Evolutionary conservation across 1,140 invertebrate genomes (phyloP).

Genomic region (Musca domestica): DNA sequence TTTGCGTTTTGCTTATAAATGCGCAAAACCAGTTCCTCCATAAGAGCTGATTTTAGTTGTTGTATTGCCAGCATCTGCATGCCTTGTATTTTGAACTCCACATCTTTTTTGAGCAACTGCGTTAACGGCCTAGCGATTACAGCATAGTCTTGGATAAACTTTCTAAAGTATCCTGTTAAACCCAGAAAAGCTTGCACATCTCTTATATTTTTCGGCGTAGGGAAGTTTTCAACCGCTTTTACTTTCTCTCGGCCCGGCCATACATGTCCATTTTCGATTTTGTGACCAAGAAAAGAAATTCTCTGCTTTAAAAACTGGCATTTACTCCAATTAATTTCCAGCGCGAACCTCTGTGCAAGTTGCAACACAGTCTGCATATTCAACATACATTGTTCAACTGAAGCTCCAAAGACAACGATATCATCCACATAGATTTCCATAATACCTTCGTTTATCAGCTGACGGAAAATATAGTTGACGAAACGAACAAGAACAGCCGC

Average conservation of each 20-base stretch:
- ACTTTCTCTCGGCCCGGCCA: background rate
- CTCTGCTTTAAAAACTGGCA: background rate
- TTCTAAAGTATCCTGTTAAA: conserved; percentile 31
- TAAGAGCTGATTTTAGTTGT: background rate
- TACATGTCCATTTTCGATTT: conserved; percentile 2
- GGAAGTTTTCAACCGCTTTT: background rate
- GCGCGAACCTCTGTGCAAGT: background rate
- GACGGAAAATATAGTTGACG: conserved; percentile 1
- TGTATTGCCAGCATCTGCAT: background rate
- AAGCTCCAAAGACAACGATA: background rate
- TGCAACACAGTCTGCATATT: background rate
- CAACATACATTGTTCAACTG: background rate
- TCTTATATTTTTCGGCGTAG: conserved; percentile 9
- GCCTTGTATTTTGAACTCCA: background rate
- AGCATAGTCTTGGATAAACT: conserved; percentile 33
- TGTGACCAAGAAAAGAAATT: conserved; percentile 3
- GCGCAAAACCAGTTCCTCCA: background rate
- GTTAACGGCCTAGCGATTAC: conserved; percentile 27
- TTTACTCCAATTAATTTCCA: background rate
- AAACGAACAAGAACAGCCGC: background rate
- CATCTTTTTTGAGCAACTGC: background rate
- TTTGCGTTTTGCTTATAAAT: conserved; percentile 1
- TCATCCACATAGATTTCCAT: conserved; percentile 5
- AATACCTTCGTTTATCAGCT: background rate
- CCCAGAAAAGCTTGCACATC: conserved; percentile 3